Evolutionary conservation across 2,797 vertebrate species (phyloP).

Genomic region (Danio kyathit): DNA sequence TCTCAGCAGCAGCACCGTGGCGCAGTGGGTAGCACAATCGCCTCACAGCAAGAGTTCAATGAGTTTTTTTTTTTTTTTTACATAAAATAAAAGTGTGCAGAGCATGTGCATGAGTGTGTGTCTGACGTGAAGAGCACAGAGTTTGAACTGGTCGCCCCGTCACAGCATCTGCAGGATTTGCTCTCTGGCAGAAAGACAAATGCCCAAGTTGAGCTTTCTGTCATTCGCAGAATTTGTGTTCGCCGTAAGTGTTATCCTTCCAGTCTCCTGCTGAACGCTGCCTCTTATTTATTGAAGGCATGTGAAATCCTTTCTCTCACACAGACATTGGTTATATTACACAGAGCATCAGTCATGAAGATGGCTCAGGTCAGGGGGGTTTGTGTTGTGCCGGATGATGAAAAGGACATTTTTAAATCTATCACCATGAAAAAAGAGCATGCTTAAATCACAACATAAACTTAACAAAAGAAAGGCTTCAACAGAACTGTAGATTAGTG

Average conservation of each 20-base stretch:
- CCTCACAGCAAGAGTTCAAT: too few species aligned
- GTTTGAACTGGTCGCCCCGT: conserved; percentile 75
- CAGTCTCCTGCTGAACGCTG: conserved; percentile 21
- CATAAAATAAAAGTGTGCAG: neutral
- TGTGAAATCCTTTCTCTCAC: conserved; percentile 44
- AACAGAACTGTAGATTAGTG: conserved; percentile 56
- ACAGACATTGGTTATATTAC: conserved; percentile 42
- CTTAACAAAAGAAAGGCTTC: conserved; percentile 47
- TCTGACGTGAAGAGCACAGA: conserved; percentile 55
- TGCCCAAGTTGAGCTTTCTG: conserved; percentile 77
- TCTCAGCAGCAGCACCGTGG: too few species aligned
- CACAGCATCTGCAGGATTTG: conserved; percentile 56
- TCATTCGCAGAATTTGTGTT: conserved; percentile 66
- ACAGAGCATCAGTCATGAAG: conserved; percentile 44
- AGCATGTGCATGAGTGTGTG: conserved; percentile 10
- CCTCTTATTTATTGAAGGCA: conserved; percentile 42
- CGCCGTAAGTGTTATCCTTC: conserved; percentile 41
- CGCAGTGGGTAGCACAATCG: too few species aligned
- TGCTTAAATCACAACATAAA: conserved; percentile 50
- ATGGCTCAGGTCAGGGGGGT: conserved; percentile 30
- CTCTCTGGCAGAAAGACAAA: conserved; percentile 72
- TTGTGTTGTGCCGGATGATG: conserved; percentile 34
- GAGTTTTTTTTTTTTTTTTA: too few species aligned
- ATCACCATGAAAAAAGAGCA: conserved; percentile 32
- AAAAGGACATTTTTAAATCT: conserved; percentile 52